Evolutionary conservation across 1,140 invertebrate genomes (phyloP).

Genomic region (Drosophila fuyamai): DNA sequence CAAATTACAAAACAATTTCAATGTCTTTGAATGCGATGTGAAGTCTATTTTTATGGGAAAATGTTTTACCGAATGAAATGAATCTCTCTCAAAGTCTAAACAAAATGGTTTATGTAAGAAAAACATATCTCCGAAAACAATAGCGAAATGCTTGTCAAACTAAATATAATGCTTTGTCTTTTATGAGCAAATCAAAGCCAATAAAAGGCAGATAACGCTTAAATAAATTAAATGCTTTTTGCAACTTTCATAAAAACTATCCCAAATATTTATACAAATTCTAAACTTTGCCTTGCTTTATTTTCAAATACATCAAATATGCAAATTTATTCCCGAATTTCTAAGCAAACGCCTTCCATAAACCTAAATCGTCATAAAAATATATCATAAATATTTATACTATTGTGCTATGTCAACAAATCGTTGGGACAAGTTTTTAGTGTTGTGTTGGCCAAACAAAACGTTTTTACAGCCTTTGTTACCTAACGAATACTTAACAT

Average conservation of each 20-base stretch:
- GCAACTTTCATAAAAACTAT: neutral
- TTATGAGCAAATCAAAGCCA: neutral
- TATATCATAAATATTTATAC: conserved; percentile 14
- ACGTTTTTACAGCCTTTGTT: conserved; percentile 4
- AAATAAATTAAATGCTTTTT: neutral
- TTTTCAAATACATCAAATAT: neutral
- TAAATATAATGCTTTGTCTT: conserved; percentile 27
- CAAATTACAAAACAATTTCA: conserved; percentile 78
- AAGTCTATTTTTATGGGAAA: conserved; percentile 71
- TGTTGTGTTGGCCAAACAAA: conserved; percentile 21
- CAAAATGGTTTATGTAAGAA: conserved; percentile 28
- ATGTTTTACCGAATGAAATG: conserved; percentile 47
- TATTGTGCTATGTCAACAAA: conserved; percentile 27
- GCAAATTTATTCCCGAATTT: conserved; percentile 30
- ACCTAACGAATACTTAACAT: neutral
- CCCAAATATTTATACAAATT: neutral
- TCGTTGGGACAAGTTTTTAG: conserved; percentile 5
- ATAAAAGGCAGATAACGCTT: neutral
- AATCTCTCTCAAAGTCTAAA: conserved; percentile 30
- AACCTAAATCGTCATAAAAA: conserved; percentile 37
- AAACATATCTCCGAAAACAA: conserved; percentile 1
- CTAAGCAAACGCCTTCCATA: neutral
- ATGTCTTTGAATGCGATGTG: conserved; percentile 39
- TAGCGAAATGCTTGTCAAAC: neutral
- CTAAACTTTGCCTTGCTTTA: neutral